Evolutionary conservation across 2,113 vertebrate species (phyloP).

Genomic region (Dromas ardeola): DNA sequence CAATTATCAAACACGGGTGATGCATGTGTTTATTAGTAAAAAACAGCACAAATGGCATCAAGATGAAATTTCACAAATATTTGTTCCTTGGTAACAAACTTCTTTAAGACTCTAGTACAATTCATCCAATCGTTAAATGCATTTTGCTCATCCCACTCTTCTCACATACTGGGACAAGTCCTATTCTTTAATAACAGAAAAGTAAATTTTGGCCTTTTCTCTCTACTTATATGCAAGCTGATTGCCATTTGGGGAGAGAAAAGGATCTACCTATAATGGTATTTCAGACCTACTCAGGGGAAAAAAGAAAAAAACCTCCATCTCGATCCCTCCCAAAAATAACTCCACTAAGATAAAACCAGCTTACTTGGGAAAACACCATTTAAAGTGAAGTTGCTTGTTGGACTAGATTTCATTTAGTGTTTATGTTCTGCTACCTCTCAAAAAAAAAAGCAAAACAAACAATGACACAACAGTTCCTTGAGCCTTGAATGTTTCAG

Average conservation of each 20-base stretch:
- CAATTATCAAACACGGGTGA: not conserved
- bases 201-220: not conserved
- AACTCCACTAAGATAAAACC: not conserved
- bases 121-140: not conserved
- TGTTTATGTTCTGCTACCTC: not conserved
- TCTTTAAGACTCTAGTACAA: not conserved
- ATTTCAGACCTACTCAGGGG: not conserved
- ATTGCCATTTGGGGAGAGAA: not conserved
- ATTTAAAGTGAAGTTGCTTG: not conserved
- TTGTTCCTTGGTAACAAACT: not conserved
- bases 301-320: not conserved
- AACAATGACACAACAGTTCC: not conserved
- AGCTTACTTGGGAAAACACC: not conserved
- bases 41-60: not conserved
- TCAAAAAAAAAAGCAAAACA: not conserved
- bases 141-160: not conserved
- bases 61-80: not conserved
- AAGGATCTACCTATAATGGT: not conserved
- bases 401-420: not conserved
- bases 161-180: not conserved
- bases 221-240: not conserved
- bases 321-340: rapidly evolving
- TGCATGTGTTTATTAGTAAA: not conserved
- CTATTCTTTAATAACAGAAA: not conserved
- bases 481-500: not conserved